Evolutionary conservation across 2,888 invertebrate genomes (phyloP).

Genomic region (Lasioglossum malachurum): DNA sequence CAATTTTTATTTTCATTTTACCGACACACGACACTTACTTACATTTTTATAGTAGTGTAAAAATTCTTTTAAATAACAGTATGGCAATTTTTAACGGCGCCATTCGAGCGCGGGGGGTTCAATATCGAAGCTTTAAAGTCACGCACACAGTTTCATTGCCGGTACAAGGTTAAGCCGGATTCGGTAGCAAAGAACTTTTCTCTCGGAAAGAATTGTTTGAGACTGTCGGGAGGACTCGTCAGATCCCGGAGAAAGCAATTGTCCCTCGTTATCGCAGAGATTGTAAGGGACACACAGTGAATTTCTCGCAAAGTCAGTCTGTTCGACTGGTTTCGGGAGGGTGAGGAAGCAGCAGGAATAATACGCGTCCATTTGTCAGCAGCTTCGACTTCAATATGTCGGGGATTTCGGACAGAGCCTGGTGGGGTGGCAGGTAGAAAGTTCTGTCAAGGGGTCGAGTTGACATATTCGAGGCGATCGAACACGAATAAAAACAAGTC

Average conservation of each 20-base stretch:
- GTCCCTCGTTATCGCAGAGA: not conserved
- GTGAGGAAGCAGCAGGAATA: not conserved
- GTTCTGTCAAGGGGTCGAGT: conserved; percentile 1
- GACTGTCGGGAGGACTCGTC: not conserved
- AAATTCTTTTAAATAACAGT: not conserved
- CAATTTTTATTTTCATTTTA: not conserved
- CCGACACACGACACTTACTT: not conserved
- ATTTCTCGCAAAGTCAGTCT: not conserved
- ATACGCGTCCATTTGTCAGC: conserved; percentile 40
- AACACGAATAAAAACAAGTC: conserved; percentile 22
- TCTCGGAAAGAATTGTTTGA: not conserved
- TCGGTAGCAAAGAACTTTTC: not conserved
- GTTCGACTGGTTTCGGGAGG: not conserved
- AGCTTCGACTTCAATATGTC: conserved; percentile 33
- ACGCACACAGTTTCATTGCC: not conserved
- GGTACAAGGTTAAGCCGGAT: not conserved
- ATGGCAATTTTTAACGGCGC: too few relatives aligned
- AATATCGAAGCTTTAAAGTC: not conserved
- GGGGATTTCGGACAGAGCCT: conserved; percentile 33
- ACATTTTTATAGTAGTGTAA: not conserved
- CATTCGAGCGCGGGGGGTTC: not conserved
- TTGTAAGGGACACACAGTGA: not conserved
- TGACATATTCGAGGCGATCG: conserved; percentile 16
- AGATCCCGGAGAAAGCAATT: not conserved
- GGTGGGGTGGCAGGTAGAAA: conserved; percentile 11